Conservation (phyloP, 2,888 invertebrate genomes). For the Drosophila emarginata region DNA sequence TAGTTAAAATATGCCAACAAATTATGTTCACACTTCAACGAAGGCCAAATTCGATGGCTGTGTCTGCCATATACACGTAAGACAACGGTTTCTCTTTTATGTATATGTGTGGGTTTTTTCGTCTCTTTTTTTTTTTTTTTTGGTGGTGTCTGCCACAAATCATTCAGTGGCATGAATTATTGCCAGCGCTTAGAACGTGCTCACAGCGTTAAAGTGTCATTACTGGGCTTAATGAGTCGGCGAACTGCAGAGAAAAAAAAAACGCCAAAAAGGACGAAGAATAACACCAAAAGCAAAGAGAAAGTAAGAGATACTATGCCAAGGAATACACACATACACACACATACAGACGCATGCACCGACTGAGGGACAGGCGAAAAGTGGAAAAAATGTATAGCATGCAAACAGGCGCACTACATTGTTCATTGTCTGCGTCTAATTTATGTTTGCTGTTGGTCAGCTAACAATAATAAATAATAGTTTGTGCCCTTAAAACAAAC, state of each 20-base stretch:
- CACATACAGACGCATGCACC: neutral
- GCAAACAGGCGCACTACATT: constrained; percentile 51
- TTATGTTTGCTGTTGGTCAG: constrained; percentile 59
- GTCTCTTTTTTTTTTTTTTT: constrained; percentile 17
- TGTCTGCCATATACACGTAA: constrained; percentile 27
- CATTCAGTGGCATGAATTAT: constrained; percentile 80
- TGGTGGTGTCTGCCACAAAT: constrained; percentile 67
- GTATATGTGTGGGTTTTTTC: neutral
- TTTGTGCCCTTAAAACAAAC: constrained; percentile 25
- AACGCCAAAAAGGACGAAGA: constrained; percentile 13
- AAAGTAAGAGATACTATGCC: neutral
- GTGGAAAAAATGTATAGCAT: constrained; percentile 54
- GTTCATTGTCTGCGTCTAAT: constrained; percentile 70
- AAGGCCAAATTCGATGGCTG: constrained; percentile 46
- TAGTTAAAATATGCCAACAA: constrained; percentile 61
- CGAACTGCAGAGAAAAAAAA: constrained; percentile 22
- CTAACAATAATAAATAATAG: constrained; percentile 58
- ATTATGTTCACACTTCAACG: constrained; percentile 69
- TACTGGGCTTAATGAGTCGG: constrained; percentile 71
- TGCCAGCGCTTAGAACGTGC: constrained; percentile 74
- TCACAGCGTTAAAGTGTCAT: constrained; percentile 76
- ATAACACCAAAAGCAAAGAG: neutral
- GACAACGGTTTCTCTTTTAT: neutral
- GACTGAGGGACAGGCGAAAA: constrained; percentile 2
- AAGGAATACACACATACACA: neutral